A percentile compares a stretch with the other conserved stretches of the same genome.
phyloP scores from a whole-genome alignment of 2,888 invertebrate species.

The Orgyia antiqua region DNA sequence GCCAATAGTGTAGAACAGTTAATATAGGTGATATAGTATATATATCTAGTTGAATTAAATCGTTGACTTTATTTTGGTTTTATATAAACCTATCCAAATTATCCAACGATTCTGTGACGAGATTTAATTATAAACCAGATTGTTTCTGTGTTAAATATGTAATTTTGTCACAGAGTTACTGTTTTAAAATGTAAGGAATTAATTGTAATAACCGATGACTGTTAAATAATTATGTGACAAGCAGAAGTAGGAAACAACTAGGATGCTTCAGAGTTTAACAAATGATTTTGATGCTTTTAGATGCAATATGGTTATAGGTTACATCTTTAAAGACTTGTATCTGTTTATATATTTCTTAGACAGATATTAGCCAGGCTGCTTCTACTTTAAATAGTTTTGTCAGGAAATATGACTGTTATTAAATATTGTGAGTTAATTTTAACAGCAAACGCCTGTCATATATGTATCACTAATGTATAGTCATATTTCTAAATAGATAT shows the following conservation, averaged over 20 bases:
- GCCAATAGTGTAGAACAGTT: constrained; percentile 92
- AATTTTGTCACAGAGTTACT: constrained; percentile 9
- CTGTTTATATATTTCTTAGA: too few species aligned
- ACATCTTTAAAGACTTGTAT: too few species aligned
- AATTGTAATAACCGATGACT: too few species aligned
- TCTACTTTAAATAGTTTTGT: too few species aligned
- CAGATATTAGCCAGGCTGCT: too few species aligned
- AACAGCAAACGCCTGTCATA: constrained; percentile 17
- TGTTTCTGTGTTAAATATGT: constrained; percentile 5
- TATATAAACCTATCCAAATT: constrained; percentile 21
- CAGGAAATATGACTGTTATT: too few species aligned
- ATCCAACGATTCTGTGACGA: background rate
- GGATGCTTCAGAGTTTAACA: too few species aligned
- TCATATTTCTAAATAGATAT: constrained; percentile 11
- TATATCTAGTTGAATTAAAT: constrained; percentile 48
- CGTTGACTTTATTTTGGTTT: constrained; percentile 48
- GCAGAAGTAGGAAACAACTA: too few species aligned
- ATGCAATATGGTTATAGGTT: too few species aligned
- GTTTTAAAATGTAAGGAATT: too few species aligned
- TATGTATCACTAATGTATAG: constrained; percentile 16
- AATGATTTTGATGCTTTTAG: too few species aligned
- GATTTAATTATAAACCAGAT: constrained; percentile 9
- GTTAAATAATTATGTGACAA: too few species aligned
- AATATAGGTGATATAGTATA: constrained; percentile 82
- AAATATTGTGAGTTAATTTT: constrained; percentile 14